phyloP scores from a whole-genome alignment of 2,797 vertebrate species.

The Arctocebus calabarensis region DNA sequence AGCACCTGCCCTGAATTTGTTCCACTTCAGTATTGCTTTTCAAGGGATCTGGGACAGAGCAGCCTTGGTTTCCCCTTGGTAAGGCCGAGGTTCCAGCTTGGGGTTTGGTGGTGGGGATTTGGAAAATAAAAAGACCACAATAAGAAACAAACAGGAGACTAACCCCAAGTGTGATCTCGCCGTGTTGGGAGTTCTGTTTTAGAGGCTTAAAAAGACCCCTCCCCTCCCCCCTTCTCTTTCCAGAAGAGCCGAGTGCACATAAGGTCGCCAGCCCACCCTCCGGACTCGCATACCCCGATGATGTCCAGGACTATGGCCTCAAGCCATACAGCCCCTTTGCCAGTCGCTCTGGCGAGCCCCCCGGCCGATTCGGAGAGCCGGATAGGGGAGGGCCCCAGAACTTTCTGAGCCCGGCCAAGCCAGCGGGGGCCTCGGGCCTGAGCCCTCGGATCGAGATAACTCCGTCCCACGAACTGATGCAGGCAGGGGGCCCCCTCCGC shows the following conservation, averaged over 20 bases:
- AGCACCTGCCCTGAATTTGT: not conserved
- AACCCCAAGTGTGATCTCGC: conserved; percentile 83
- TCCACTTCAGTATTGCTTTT: not conserved
- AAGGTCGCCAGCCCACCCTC: conserved; percentile 93
- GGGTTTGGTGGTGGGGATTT: conserved; percentile 50
- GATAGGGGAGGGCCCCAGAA: conserved; percentile 92
- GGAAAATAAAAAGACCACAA: not conserved
- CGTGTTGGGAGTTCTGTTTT: conserved; percentile 84
- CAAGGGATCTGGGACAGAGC: not conserved
- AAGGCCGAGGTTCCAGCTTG: not conserved
- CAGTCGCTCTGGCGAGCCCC: conserved; percentile 89
- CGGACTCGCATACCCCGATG: conserved; percentile 92
- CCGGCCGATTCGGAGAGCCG: conserved; percentile 92
- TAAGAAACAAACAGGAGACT: not conserved
- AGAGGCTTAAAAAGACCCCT: conserved; percentile 91
- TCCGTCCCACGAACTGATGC: conserved; percentile 97
- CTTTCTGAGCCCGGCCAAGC: conserved; percentile 91
- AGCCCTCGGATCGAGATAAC: conserved; percentile 99
- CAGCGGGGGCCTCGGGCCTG: conserved; percentile 91
- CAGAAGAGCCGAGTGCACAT: conserved; percentile 96
- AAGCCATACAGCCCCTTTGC: conserved; percentile 92
- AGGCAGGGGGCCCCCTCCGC: conserved; percentile 89
- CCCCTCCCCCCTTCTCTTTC: conserved; percentile 93
- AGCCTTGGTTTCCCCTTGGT: not conserved
- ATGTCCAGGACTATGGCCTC: conserved; percentile 92